Evolutionary conservation across 2,113 vertebrate genomes (phyloP).

Genomic region (Labeo catla): DNA sequence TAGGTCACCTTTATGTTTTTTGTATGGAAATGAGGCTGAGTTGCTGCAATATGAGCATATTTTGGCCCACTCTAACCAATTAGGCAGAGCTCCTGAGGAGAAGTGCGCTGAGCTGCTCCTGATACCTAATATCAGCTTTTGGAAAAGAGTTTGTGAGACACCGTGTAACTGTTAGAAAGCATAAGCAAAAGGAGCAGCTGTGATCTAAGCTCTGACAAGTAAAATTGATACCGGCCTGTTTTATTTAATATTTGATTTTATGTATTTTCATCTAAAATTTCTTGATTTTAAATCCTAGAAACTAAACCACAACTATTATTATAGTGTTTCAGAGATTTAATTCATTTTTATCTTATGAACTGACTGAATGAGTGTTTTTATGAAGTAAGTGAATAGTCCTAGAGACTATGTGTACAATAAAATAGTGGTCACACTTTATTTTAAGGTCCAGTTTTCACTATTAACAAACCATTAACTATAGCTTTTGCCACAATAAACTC

Average conservation of each 20-base stretch:
- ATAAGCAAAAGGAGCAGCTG: not conserved
- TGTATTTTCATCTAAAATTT: not conserved
- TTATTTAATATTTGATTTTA: not conserved
- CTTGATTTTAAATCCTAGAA: too few relatives aligned
- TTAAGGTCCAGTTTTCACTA: too few relatives aligned
- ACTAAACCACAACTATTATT: not conserved
- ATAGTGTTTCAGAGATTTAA: not conserved
- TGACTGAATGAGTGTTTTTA: not conserved
- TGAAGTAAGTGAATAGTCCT: not conserved
- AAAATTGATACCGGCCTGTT: not conserved
- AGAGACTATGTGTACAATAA: not conserved
- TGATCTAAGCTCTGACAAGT: not conserved
- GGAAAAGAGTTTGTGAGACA: slow-evolving; percentile 24
- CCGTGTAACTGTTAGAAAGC: slow-evolving; percentile 30
- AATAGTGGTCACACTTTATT: too few relatives aligned
- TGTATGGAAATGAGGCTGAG: slow-evolving; percentile 76
- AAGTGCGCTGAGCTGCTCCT: slow-evolving; percentile 72
- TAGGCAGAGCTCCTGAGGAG: slow-evolving; percentile 76
- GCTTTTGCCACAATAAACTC: too few relatives aligned
- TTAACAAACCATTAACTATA: too few relatives aligned
- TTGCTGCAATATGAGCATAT: slow-evolving; percentile 72
- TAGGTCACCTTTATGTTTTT: slow-evolving; percentile 71
- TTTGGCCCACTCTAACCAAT: slow-evolving; percentile 80
- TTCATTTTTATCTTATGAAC: not conserved
- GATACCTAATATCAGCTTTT: slow-evolving; percentile 60